Base-by-base conservation (phyloP, 2,888 invertebrate genomes). In the Leucania comma region DNA sequence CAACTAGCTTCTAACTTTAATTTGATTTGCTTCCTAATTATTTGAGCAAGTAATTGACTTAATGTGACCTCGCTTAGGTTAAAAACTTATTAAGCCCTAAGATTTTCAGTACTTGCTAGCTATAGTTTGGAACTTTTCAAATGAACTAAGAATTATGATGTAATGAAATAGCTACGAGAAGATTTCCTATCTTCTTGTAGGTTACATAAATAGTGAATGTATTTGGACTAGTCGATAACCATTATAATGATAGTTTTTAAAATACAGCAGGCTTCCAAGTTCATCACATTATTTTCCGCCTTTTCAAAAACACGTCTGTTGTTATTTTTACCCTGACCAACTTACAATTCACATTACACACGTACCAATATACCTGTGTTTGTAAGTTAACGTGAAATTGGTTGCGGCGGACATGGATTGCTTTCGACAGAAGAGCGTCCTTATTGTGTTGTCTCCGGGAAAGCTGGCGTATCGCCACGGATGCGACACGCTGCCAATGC, bases 401-500 rank as follows among this genome's bases (percentile, higher is more conserved):
- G 89, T 90, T 90, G 91, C 89, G 89, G 92, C 90, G 88, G 91
- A 91, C 91, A 91, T 90, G 90, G 91, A 93, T 94, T 93, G 93
- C 91, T 92, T 92, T 92, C 90, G 91, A 92, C 91, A 91, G 91
- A 89, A 89, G 89, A 87, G 85, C 89, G 90, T 92, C 92, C 92
- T 94, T 95, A 94, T 94, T 94, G 93, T 95, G 93, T 93, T 94
- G 93, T 92, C 93, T 90, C 88, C 88, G 87, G 87, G 81, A 89
- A 88, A 88, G 83, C 91, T 93, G 94, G 93, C 94, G 91, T 88
- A 84, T 89, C 88, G 93, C 94, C 93, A 92, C 90, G 87, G 87
- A 86, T 81, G 82, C 84, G 87, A 83, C 88, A 87, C 88, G 82
- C 86, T 84, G 83, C 85, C 86, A 81, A 88, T 88, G 89, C 91